A percentile compares a stretch with the other conserved stretches of the same genome.
Conservation (phyloP, 2,113 vertebrate genomes). For the Eulemur rufifrons region DNA sequence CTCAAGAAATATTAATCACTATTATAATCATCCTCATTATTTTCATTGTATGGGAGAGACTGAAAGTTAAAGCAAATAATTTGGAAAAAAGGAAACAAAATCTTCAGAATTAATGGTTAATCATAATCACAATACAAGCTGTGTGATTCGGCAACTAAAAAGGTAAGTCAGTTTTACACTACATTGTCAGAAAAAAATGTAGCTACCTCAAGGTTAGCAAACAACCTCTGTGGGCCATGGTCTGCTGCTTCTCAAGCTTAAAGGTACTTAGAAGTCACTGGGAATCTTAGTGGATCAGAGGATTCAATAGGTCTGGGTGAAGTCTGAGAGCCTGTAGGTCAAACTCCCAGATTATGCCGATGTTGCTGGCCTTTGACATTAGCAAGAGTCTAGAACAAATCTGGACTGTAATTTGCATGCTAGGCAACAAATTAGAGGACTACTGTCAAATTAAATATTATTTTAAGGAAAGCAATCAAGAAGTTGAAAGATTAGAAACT, state of each 20-base stretch:
- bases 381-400: background rate
- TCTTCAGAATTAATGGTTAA: background rate
- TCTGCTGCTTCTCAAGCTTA: accelerated
- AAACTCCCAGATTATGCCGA: accelerated
- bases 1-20: background rate
- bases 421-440: background rate
- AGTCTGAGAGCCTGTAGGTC: background rate
- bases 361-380: accelerated
- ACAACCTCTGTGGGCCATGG: too few relatives aligned
- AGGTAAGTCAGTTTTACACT: background rate
- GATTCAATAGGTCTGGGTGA: accelerated
- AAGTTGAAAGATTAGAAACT: background rate
- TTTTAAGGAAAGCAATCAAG: background rate
- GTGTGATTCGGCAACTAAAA: background rate
- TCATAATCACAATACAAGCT: background rate
- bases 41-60: background rate
- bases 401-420: background rate
- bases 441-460: background rate
- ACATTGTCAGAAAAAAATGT: background rate
- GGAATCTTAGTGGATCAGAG: accelerated
- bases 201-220: background rate
- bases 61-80: background rate
- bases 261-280: accelerated
- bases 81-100: background rate
- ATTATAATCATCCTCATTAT: background rate